These are phyloP conservation scores for Narcine bancroftii DNA, from an alignment of 2,113 vertebrate genomes.

Conservation along the genomic window DNA sequence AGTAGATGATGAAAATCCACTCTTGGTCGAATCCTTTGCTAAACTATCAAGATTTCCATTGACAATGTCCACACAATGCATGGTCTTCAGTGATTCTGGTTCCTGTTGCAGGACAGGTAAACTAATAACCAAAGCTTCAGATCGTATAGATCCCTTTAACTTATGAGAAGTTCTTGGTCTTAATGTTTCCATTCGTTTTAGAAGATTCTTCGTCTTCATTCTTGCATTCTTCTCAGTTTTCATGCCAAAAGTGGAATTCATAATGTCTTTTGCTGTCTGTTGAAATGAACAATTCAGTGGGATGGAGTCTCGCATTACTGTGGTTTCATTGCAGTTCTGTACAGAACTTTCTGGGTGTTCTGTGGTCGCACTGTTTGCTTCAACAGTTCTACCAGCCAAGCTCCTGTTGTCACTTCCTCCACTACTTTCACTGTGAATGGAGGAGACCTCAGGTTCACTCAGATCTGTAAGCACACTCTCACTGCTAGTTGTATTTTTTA, in stretches of 20 bases:
- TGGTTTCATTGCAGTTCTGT: slow-evolving; percentile 58
- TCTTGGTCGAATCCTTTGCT: slow-evolving; percentile 43
- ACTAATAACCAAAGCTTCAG: slow-evolving; percentile 68
- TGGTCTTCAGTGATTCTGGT: slow-evolving; percentile 65
- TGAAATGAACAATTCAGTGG: slow-evolving; percentile 48
- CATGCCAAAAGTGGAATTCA: slow-evolving; percentile 50
- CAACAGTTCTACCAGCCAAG: slow-evolving; percentile 41
- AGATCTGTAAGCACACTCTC: slow-evolving; percentile 89
- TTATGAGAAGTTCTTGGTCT: slow-evolving; percentile 71
- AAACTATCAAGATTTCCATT: slow-evolving; percentile 57
- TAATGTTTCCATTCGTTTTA: slow-evolving; percentile 83
- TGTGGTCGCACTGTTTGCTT: slow-evolving; percentile 46
- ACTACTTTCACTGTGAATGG: slow-evolving; percentile 83
- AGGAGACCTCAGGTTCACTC: slow-evolving; percentile 84
- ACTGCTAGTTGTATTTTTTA: slow-evolving; percentile 79
- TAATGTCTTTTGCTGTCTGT: slow-evolving; percentile 54
- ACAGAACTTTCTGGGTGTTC: slow-evolving; percentile 61
- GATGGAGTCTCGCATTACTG: slow-evolving; percentile 60
- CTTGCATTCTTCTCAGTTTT: slow-evolving; percentile 71
- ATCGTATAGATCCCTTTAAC: slow-evolving; percentile 56
- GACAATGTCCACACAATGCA: slow-evolving; percentile 65
- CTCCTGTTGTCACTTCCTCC: slow-evolving; percentile 60
- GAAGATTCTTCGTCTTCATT: slow-evolving; percentile 76
- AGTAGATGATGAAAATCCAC: slow-evolving; percentile 45
- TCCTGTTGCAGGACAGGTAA: slow-evolving; percentile 74